A percentile compares a stretch with the other conserved stretches of the same genome.
phyloP scores from a whole-genome alignment of 2,888 invertebrate genomes.

The Drosophila paramelanica region DNA sequence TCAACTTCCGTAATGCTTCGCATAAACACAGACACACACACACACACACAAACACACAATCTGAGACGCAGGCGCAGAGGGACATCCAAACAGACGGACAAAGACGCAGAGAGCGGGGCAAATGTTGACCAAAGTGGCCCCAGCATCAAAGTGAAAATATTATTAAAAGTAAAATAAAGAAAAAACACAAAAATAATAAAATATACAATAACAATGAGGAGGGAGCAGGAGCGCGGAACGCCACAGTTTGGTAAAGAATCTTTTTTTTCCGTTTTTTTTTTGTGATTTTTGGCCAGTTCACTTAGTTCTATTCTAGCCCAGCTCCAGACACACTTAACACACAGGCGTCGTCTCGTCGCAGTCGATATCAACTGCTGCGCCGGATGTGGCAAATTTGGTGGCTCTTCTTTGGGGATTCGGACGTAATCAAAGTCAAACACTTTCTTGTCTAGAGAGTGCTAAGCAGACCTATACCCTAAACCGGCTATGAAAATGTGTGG shows the following conservation, averaged over 20 bases:
- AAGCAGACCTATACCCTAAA: slow-evolving; percentile 4
- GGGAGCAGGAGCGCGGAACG: neutral
- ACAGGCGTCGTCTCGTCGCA: slow-evolving; percentile 57
- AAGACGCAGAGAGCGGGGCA: slow-evolving; percentile 20
- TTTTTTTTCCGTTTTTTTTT: slow-evolving; percentile 10
- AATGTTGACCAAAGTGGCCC: slow-evolving; percentile 64
- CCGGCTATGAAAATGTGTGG: no score
- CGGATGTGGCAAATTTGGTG: slow-evolving; percentile 80
- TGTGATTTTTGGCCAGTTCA: slow-evolving; percentile 62
- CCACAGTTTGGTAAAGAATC: slow-evolving; percentile 44
- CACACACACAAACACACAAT: slow-evolving; percentile 27
- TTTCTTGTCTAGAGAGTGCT: slow-evolving; percentile 1
- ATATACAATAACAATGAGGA: slow-evolving; percentile 15
- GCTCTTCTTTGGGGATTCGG: slow-evolving; percentile 31
- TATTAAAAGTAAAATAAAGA: slow-evolving; percentile 75
- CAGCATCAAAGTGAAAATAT: slow-evolving; percentile 79
- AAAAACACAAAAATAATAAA: slow-evolving; percentile 41
- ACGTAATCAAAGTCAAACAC: slow-evolving; percentile 49
- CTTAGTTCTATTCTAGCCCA: slow-evolving; percentile 70
- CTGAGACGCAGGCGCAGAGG: slow-evolving; percentile 29
- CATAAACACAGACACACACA: slow-evolving; percentile 43
- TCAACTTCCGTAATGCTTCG: slow-evolving; percentile 73
- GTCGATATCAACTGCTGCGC: slow-evolving; percentile 57
- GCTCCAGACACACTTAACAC: slow-evolving; percentile 71
- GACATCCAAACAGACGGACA: neutral